Percentiles rank a stretch among this genome's conserved stretches.
phyloP scores from a whole-genome alignment of 2,113 vertebrate genomes.

The Raphicerus campestris region DNA sequence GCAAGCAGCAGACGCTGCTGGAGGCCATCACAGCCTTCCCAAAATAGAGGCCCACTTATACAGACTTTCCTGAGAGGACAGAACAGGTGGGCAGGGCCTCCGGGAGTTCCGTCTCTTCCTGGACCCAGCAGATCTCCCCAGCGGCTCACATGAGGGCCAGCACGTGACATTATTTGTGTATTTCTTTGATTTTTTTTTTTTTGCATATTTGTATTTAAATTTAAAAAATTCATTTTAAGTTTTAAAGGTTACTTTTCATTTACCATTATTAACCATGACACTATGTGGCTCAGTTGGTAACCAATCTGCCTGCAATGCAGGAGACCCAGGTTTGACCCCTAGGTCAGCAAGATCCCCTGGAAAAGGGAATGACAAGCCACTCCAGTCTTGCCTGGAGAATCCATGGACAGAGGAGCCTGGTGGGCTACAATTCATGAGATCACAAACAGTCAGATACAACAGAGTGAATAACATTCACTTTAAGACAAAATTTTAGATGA shows the following conservation, averaged over 20 bases:
- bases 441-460: not conserved
- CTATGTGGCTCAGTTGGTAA: not conserved
- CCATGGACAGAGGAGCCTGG: not conserved
- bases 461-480: not conserved
- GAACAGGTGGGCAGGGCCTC: fast-evolving
- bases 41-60: conserved; percentile 55
- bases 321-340: not conserved
- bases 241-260: not conserved
- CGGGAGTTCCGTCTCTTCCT: not conserved
- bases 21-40: conserved; percentile 61
- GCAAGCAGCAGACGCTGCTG: conserved; percentile 14
- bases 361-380: not conserved
- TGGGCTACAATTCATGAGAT: not conserved
- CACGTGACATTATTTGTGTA: not conserved
- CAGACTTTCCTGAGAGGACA: not conserved
- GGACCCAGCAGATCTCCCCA: not conserved
- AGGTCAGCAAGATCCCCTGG: not conserved
- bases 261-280: not conserved
- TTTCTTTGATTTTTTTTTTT: not conserved
- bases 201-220: not conserved
- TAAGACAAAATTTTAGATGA: not conserved
- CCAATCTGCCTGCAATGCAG: not conserved
- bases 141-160: fast-evolving
- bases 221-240: not conserved
- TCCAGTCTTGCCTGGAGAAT: not conserved